Conservation (phyloP, 2,888 invertebrate species). For the Rhingia campestris region DNA sequence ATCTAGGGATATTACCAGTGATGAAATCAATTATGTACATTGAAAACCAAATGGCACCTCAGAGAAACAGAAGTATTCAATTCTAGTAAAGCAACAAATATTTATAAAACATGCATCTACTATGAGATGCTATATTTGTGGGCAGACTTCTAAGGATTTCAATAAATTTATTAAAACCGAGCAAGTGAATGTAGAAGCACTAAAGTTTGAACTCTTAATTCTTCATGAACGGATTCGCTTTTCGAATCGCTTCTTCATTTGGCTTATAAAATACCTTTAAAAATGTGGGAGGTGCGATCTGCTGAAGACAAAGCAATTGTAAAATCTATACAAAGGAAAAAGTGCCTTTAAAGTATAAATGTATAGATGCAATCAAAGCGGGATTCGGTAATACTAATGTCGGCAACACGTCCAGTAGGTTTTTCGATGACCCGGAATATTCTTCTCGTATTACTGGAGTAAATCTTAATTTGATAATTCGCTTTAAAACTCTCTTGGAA, state of each 20-base stretch:
- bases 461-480: too few species aligned
- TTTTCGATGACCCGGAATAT: too few species aligned
- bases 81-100: constrained; percentile 39
- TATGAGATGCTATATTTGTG: constrained; percentile 78
- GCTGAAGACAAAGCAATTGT: constrained; percentile 6
- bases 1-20: constrained; percentile 64
- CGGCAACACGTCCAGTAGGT: constrained; percentile 7
- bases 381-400: constrained; percentile 8
- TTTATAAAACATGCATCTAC: constrained; percentile 77
- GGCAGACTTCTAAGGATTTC: too few species aligned
- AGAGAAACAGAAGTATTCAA: constrained; percentile 65
- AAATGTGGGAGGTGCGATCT: constrained; percentile 14
- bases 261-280: constrained; percentile 11
- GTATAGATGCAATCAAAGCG: too few species aligned
- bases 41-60: constrained; percentile 4
- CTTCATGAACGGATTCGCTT: constrained; percentile 73
- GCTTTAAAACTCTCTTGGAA: too few species aligned
- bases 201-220: constrained; percentile 76
- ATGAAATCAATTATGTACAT: constrained; percentile 64
- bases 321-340: neutral
- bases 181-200: constrained; percentile 66
- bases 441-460: too few species aligned
- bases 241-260: constrained; percentile 20
- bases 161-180: constrained; percentile 74
- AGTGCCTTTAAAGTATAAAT: too few species aligned